A percentile compares a stretch with the other conserved stretches of the same genome.
Conservation (phyloP, 2,888 invertebrate species). For the Acanthosepion esculentum region DNA sequence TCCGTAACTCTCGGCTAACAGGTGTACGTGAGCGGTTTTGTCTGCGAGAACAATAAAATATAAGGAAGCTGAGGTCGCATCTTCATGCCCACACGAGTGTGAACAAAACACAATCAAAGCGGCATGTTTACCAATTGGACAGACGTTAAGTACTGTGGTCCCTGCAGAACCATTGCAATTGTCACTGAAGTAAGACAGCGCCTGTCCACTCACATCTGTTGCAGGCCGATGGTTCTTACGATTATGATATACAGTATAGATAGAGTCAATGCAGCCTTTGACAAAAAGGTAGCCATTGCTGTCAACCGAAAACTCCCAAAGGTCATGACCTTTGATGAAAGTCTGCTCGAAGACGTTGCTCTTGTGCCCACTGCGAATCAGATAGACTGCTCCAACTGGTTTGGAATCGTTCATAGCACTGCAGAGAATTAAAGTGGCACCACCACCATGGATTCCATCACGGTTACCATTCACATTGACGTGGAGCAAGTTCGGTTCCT, state of each 20-base stretch:
- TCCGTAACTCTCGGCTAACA: slow-evolving; percentile 55
- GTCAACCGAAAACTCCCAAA: slow-evolving; percentile 57
- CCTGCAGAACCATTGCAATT: slow-evolving; percentile 54
- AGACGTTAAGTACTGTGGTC: slow-evolving; percentile 51
- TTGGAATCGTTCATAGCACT: slow-evolving; percentile 54
- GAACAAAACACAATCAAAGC: slow-evolving; percentile 62
- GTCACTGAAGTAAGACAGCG: slow-evolving; percentile 56
- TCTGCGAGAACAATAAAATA: slow-evolving; percentile 55
- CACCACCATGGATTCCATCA: slow-evolving; percentile 53
- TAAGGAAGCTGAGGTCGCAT: slow-evolving; percentile 58
- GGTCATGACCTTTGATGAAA: slow-evolving; percentile 60
- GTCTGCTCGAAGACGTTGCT: slow-evolving; percentile 55
- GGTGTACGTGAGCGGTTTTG: slow-evolving; percentile 49
- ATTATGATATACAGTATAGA: slow-evolving; percentile 62
- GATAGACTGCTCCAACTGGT: slow-evolving; percentile 55
- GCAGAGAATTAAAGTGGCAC: slow-evolving; percentile 59
- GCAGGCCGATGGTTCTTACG: slow-evolving; percentile 50
- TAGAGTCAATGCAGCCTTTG: slow-evolving; percentile 53
- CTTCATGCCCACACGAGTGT: slow-evolving; percentile 60
- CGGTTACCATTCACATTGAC: slow-evolving; percentile 57
- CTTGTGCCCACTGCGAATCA: slow-evolving; percentile 59
- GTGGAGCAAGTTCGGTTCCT: slow-evolving; percentile 50
- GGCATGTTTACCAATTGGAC: slow-evolving; percentile 51
- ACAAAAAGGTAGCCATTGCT: slow-evolving; percentile 52
- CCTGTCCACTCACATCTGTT: slow-evolving; percentile 44